phyloP scores from a whole-genome alignment of 2,797 vertebrate genomes.

The Spinibarbus caldwelli region DNA sequence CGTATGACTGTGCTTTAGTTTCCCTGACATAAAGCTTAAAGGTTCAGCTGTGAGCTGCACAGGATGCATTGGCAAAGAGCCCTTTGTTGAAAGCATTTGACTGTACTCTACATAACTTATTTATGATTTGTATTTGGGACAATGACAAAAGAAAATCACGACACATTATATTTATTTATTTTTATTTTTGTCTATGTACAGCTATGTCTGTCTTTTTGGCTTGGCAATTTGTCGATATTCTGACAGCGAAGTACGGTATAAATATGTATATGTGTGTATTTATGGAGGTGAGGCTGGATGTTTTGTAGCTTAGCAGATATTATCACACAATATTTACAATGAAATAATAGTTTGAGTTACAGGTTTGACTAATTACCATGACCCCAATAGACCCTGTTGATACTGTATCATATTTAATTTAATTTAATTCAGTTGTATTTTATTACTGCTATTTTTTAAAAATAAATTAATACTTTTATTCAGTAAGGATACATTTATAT shows the following conservation, averaged over 20 bases:
- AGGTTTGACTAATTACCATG: neutral
- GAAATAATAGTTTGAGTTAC: neutral
- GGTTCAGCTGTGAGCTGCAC: constrained; percentile 24
- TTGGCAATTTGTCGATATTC: neutral
- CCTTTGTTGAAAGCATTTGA: constrained; percentile 63
- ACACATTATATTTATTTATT: constrained; percentile 18
- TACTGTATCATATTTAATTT: neutral
- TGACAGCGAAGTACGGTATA: neutral
- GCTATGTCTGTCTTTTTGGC: neutral
- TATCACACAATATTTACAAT: neutral
- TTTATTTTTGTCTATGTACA: constrained; percentile 7
- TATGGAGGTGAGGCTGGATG: neutral
- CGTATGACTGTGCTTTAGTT: constrained; percentile 71
- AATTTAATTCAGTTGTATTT: too few relatives aligned
- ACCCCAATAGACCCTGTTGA: neutral
- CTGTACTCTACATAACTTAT: constrained; percentile 43
- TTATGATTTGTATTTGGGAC: constrained; percentile 49
- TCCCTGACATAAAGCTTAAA: constrained; percentile 65
- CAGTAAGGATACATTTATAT: neutral
- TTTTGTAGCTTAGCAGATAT: neutral
- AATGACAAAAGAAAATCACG: constrained; percentile 31
- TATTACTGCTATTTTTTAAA: neutral
- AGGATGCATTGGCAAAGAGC: constrained; percentile 61
- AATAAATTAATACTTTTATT: neutral
- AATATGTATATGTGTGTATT: constrained; percentile 3